Conservation (phyloP, 1,140 invertebrate genomes). For the Neomicropteryx cornuta region DNA sequence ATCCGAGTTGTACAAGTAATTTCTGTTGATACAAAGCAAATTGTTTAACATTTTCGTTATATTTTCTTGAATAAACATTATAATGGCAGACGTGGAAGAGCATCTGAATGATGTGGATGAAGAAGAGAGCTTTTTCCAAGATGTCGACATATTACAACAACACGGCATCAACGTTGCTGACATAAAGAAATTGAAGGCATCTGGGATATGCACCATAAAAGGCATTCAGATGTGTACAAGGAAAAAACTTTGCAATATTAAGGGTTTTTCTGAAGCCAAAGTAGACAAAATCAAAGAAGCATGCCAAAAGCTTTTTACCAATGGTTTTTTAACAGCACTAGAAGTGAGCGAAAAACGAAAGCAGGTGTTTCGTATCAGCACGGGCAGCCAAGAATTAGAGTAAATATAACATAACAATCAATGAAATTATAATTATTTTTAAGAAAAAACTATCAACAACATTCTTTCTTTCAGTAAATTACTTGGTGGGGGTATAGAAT, state of each 20-base stretch:
- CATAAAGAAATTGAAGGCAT: slow-evolving; percentile 66
- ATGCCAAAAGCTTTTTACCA: slow-evolving; percentile 42
- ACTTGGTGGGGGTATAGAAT: slow-evolving; percentile 73
- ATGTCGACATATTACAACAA: slow-evolving; percentile 43
- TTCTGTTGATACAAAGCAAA: no score
- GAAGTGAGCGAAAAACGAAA: slow-evolving; percentile 63
- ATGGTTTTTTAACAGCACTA: slow-evolving; percentile 61
- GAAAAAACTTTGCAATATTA: slow-evolving; percentile 60
- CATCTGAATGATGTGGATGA: slow-evolving; percentile 36
- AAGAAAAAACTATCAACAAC: no score
- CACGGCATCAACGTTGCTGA: slow-evolving; percentile 46
- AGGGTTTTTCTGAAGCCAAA: slow-evolving; percentile 71
- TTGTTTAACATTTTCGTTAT: no score
- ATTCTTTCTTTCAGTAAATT: slow-evolving; percentile 47
- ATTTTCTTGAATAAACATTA: no score
- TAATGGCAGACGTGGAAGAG: no score
- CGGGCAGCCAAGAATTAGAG: slow-evolving; percentile 64
- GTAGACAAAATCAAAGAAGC: slow-evolving; percentile 79
- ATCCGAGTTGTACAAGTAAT: no score
- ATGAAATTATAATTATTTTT: slow-evolving; percentile 4
- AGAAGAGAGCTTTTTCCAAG: slow-evolving; percentile 41
- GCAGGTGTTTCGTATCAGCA: slow-evolving; percentile 59
- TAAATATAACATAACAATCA: no score
- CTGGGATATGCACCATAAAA: slow-evolving; percentile 71
- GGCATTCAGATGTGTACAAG: slow-evolving; percentile 72